A percentile compares a stretch with the other conserved stretches of the same genome.
phyloP scores from a whole-genome alignment of 2,797 vertebrate species.

The Sylvia borin region DNA sequence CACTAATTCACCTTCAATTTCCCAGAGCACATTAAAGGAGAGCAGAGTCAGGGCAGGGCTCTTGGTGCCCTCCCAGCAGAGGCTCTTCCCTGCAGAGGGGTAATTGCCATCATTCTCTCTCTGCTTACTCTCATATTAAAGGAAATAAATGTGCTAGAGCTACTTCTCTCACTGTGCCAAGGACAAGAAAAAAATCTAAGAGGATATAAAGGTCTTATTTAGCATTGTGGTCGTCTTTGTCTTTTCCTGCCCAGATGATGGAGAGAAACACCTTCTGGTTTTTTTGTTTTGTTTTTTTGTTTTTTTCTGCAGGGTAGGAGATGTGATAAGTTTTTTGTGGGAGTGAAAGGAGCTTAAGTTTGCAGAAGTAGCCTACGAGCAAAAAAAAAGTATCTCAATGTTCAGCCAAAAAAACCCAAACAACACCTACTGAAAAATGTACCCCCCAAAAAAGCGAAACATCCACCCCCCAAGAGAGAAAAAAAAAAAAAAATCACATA shows the following conservation, averaged over 20 bases:
- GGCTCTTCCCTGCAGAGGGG: not conserved
- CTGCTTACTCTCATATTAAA: not conserved
- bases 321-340: not conserved
- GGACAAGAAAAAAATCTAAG: not conserved
- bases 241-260: not conserved
- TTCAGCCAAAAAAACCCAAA: not conserved
- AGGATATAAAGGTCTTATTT: not conserved
- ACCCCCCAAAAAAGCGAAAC: not conserved
- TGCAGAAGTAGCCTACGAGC: not conserved
- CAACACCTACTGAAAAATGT: not conserved
- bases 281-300: not conserved
- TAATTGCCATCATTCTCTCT: not conserved
- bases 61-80: conserved; percentile 3
- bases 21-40: not conserved
- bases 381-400: rapidly evolving
- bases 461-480: rapidly evolving
- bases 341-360: not conserved
- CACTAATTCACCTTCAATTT: not conserved
- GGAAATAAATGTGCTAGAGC: not conserved
- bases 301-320: not conserved
- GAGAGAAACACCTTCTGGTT: not conserved
- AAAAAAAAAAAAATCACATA: not conserved
- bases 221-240: not conserved
- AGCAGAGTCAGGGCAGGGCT: not conserved
- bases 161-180: not conserved